phyloP scores from a whole-genome alignment of 2,888 invertebrate species.

The Gastracanthus pulcherrimus region DNA sequence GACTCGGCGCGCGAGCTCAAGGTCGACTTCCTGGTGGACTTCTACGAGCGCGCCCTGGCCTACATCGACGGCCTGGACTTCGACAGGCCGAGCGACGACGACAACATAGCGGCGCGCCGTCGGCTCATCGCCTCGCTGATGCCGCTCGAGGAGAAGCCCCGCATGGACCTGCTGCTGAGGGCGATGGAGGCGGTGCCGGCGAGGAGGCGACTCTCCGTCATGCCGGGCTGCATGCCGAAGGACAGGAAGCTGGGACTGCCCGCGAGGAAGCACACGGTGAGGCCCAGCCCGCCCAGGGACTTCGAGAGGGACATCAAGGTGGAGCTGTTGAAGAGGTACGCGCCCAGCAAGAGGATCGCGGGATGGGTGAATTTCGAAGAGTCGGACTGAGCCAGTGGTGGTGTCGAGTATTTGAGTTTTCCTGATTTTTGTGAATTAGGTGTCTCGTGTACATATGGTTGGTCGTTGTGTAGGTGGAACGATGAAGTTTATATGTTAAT shows the following conservation, averaged over 20 bases:
- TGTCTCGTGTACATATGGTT: background rate
- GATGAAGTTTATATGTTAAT: background rate
- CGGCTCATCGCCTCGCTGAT: conserved; percentile 76
- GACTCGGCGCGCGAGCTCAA: conserved; percentile 71
- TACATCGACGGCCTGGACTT: conserved; percentile 76
- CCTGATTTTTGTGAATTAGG: background rate
- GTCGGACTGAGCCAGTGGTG: conserved; percentile 61
- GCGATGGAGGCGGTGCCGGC: conserved; percentile 78
- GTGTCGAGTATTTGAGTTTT: background rate
- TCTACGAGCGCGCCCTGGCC: conserved; percentile 69
- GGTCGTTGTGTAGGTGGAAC: background rate
- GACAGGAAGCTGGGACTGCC: conserved; percentile 62
- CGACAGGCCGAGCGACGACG: conserved; percentile 68
- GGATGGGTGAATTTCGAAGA: conserved; percentile 68
- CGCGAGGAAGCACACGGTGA: conserved; percentile 64
- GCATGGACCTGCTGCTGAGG: conserved; percentile 76
- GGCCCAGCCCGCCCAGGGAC: conserved; percentile 60
- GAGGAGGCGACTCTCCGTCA: conserved; percentile 77
- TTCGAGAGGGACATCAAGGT: conserved; percentile 61
- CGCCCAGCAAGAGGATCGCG: conserved; percentile 60
- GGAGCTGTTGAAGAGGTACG: conserved; percentile 62
- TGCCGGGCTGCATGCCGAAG: conserved; percentile 77
- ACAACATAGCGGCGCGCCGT: conserved; percentile 76
- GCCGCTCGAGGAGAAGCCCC: conserved; percentile 75
- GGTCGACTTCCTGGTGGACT: conserved; percentile 71